Evolutionary conservation across 2,888 invertebrate species (phyloP).

Genomic region (Allygus modestus): DNA sequence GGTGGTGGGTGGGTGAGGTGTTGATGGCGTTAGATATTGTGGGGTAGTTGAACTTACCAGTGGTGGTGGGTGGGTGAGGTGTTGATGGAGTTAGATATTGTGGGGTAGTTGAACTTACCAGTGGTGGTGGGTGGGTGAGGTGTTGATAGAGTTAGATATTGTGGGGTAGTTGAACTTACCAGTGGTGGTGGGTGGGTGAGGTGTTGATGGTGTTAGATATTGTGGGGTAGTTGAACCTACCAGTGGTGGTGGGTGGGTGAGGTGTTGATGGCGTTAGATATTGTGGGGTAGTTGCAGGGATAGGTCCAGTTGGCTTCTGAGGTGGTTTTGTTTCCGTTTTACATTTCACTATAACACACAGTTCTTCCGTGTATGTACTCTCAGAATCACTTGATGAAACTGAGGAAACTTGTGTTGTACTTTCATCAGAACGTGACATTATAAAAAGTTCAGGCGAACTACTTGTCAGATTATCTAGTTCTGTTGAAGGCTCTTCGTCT

Average conservation of each 20-base stretch:
- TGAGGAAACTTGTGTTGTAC: not conserved
- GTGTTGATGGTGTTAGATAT: too few relatives aligned
- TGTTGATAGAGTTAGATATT: too few relatives aligned
- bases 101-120: too few relatives aligned
- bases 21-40: too few relatives aligned
- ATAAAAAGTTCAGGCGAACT: not conserved
- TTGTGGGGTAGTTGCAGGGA: not conserved
- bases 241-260: not conserved
- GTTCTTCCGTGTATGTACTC: not conserved
- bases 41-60: too few relatives aligned
- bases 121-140: too few relatives aligned
- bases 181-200: too few relatives aligned
- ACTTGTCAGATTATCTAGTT: not conserved
- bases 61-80: too few relatives aligned
- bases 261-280: not conserved
- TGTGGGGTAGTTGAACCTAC: too few relatives aligned
- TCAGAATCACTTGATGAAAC: not conserved
- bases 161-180: too few relatives aligned
- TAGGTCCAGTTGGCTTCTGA: not conserved
- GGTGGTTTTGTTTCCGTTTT: not conserved
- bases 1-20: too few relatives aligned
- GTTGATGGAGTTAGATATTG: too few relatives aligned
- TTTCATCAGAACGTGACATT: not conserved
- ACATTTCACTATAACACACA: constrained; percentile 18
- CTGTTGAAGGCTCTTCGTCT: not conserved